A percentile compares a stretch with the other conserved stretches of the same genome.
Evolutionary conservation across 2,888 invertebrate genomes (phyloP).

Genomic region (Drosophila buzzatii): DNA sequence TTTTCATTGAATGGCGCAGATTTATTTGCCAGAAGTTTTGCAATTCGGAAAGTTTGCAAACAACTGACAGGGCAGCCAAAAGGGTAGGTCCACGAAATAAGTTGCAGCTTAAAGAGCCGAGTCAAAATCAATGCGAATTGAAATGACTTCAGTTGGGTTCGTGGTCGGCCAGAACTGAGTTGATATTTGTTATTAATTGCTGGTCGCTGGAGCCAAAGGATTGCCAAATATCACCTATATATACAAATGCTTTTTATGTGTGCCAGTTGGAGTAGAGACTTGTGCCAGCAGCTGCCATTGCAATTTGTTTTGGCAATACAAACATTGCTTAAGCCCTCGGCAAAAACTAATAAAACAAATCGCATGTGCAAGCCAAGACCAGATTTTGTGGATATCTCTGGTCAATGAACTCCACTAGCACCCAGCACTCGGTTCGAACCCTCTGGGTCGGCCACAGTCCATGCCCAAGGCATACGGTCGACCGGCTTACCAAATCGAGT

Average conservation of each 20-base stretch:
- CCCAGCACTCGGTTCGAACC: slow-evolving; percentile 19
- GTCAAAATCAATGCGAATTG: slow-evolving; percentile 19
- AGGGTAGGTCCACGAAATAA: slow-evolving; percentile 7
- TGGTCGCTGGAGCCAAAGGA: slow-evolving; percentile 39
- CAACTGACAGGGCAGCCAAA: slow-evolving; percentile 36
- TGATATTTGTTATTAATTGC: slow-evolving; percentile 74
- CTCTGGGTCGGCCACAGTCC: slow-evolving; percentile 27
- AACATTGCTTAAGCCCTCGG: slow-evolving; percentile 38
- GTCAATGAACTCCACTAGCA: slow-evolving; percentile 70
- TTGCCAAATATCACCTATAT: slow-evolving; percentile 63
- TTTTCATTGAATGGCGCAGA: slow-evolving; percentile 28
- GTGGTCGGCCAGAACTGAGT: slow-evolving; percentile 19
- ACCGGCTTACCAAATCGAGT: slow-evolving; percentile 66
- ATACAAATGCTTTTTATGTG: slow-evolving; percentile 32
- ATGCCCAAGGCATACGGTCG: slow-evolving; percentile 38
- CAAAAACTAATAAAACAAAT: slow-evolving; percentile 80
- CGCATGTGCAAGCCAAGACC: slow-evolving; percentile 75
- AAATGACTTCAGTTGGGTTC: slow-evolving; percentile 33
- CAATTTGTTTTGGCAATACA: slow-evolving; percentile 63
- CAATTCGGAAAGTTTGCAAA: slow-evolving; percentile 60
- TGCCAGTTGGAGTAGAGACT: slow-evolving; percentile 24
- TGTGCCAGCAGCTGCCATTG: slow-evolving; percentile 68
- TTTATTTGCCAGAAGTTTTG: slow-evolving; percentile 70
- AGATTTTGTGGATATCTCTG: slow-evolving; percentile 56
- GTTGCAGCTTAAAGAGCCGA: slow-evolving; percentile 47